Evolutionary conservation across 2,888 invertebrate species (phyloP), one percentile per base, ranked within the genome.

Genomic region (Acanthopleura granulata): DNA sequence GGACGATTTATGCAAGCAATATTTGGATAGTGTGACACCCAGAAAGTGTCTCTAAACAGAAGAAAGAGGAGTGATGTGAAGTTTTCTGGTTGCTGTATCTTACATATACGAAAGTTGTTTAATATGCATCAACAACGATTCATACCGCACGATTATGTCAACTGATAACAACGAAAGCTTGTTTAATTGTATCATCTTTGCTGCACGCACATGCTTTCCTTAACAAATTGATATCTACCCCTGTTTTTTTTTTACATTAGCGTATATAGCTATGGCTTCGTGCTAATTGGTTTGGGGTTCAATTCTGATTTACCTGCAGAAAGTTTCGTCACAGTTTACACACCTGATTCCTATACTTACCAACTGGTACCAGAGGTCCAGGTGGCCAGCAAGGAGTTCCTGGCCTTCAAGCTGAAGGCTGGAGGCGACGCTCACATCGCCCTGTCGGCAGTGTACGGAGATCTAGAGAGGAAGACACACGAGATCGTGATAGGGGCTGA

Each of bases 241-340:
- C 3, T 57, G 3, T n/a, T n/a, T 9, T 57, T 4, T 12, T 57
- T 57, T 9, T 57, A 57, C 12, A 12, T 57, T 6, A 9, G 22
- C 57, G 22, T n/a, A 4, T 57, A 57, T 57, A 57, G 3, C 57
- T 57, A 22, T 57, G 3, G 57, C n/a, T 57, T 22, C 22, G 6
- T n/a, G 18, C 22, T 57, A 57, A 57, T 12, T 66, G 66, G 66
- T 27, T 27, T 27, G 66, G 66, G 66, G 29, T 27, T 22, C 29
- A 27, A 14, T 22, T 40, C 57, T 74, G 69, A 16, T 66, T 50
- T 27, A 62, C 49, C 77, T 79, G 15, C 82, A 89, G 89, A 87
- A 75, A 89, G 88, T 76, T 89, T 88, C 77, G 87, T 87, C 27
- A 87, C 88, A 11, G 86, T 89, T 6, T 86, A 87, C 73, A 89